Percentiles rank a stretch among this genome's conserved stretches.
Conservation (phyloP, 1,140 invertebrate species). For the Idris sp. region DNA sequence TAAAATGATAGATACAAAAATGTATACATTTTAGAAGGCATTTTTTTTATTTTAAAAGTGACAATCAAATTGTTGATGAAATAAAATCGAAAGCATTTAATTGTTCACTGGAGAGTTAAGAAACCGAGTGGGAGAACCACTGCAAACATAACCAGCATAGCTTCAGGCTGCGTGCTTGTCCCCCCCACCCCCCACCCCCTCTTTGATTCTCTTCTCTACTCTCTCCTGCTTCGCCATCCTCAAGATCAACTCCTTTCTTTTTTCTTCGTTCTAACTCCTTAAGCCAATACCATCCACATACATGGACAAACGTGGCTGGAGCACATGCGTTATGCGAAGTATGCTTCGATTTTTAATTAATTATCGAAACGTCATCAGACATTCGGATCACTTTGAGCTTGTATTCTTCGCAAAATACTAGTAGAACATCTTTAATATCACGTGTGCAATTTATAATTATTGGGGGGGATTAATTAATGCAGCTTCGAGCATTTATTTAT, state of each 20-base stretch:
- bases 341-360: constrained; percentile 58
- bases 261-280: constrained; percentile 37
- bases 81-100: too few relatives aligned
- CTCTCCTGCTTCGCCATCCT: too few relatives aligned
- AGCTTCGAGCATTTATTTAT: too few relatives aligned
- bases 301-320: constrained; percentile 50
- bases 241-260: constrained; percentile 36
- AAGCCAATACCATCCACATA: constrained; percentile 57
- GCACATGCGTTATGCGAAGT: constrained; percentile 51
- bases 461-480: constrained; percentile 31
- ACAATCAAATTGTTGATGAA: too few relatives aligned
- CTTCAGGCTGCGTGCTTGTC: constrained; percentile 47
- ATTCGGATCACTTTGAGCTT: constrained; percentile 38
- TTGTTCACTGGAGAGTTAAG: too few relatives aligned
- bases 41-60: too few relatives aligned
- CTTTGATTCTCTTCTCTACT: too few relatives aligned
- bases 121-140: constrained; percentile 61
- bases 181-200: constrained; percentile 17
- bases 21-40: too few relatives aligned
- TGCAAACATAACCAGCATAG: constrained; percentile 65
- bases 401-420: constrained; percentile 37
- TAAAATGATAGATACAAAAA: too few relatives aligned
- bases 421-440: constrained; percentile 49
- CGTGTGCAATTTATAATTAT: constrained; percentile 20
- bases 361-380: constrained; percentile 52